A percentile compares a stretch with the other conserved stretches of the same genome.
phyloP scores from a whole-genome alignment of 2,113 vertebrate species.

The Ammospiza caudacuta region DNA sequence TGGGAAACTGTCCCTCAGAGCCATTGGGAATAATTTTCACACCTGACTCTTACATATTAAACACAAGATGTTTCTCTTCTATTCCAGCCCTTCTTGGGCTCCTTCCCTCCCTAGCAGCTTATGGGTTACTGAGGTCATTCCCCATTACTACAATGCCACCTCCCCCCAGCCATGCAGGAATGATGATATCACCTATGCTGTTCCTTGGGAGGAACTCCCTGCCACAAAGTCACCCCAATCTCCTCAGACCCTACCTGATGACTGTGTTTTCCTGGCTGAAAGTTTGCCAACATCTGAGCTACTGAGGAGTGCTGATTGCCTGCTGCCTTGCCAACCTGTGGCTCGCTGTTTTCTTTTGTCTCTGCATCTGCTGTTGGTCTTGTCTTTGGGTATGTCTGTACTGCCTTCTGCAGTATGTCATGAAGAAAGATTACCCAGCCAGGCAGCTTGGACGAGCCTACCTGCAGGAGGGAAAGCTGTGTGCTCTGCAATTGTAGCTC shows the following conservation, averaged over 20 bases:
- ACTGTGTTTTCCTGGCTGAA: not conserved
- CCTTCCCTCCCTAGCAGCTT: not conserved
- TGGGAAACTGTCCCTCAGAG: not conserved
- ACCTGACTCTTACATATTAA: not conserved
- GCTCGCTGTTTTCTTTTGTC: not conserved
- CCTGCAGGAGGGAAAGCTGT: not conserved
- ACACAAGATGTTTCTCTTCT: not conserved
- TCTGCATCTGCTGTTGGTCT: not conserved
- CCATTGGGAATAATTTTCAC: not conserved
- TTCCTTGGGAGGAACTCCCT: not conserved
- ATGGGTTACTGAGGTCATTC: not conserved
- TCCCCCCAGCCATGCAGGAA: not conserved
- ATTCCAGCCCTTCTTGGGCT: not conserved
- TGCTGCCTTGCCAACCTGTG: accelerated
- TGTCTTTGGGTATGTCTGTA: not conserved
- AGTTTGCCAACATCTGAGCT: not conserved
- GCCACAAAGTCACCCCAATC: not conserved
- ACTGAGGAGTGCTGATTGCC: not conserved
- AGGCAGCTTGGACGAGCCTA: not conserved
- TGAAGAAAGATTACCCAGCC: not conserved
- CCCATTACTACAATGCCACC: not conserved
- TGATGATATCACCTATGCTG: not conserved
- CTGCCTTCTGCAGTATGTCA: not conserved
- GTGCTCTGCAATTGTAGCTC: not conserved
- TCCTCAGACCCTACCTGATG: not conserved